Base-by-base conservation (phyloP, 2,113 vertebrate species). In the Jacana jacana region DNA sequence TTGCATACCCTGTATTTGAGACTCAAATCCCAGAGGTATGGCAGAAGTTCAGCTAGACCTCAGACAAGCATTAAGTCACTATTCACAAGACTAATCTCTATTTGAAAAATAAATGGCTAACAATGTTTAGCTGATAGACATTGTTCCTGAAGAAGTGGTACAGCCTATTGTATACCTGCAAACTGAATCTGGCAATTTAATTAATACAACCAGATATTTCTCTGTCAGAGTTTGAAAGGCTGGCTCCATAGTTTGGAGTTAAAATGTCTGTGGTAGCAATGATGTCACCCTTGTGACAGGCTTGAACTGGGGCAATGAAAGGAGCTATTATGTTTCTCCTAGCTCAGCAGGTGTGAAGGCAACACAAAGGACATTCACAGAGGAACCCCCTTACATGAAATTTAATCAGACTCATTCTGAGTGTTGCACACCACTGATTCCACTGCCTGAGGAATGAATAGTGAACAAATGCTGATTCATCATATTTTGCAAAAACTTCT, bases 281-380 rank as follows among this genome's bases (percentile, higher is more conserved):
- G 96, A 94, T 76, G 71, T 94, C 89, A 94, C 64, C 61, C 80
- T 65, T 51, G 71, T 80, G 86, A 86, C 68, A 92, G 52, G 84
- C 51, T 96, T 94, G 85, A 89, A 93, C 73, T 84, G 75, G 63
- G 81, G 86, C 93, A 93, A 89, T 96, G 94, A 96, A 96, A 95
- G 88, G 61, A 64, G 69, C 81, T 86, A 73, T 95, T 97, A 81
- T 86, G 39, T 85, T 94, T 92, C 75, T 86, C 80, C 64, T 83
- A 89, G 82, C 54, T 86, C 88, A 94, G 92, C 89, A 94, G 86
- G 91, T 95, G 72, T 91, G 89, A 94, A 97, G 83, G 84, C 63
- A 64, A 69, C 73, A 96, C 88, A 96, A 84, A 86, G 66, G 66
- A 95, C 76, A 55, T 84, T 79, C 82, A 81, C 68, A 95, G 76